Evolutionary conservation across 1,140 invertebrate genomes (phyloP), one percentile per base, ranked within the genome.

Genomic region (Ctenoplectra terminalis): DNA sequence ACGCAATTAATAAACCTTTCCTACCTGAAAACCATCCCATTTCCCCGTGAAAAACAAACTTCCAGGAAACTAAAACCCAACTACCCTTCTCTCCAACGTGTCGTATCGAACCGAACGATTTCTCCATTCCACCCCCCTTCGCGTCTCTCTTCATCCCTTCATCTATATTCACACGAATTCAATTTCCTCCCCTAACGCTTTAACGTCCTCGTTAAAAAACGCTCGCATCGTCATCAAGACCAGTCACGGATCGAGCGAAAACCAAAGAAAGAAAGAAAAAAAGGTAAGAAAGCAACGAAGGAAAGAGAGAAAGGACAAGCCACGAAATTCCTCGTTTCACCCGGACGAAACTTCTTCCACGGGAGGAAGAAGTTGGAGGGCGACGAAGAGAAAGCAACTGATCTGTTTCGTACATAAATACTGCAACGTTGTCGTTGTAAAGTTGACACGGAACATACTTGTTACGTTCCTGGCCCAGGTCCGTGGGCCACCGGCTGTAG

Each of bases 391-490:
- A 66, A 58, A 56, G 78, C 48, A 40, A 56, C n/a, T 74, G 66
- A 66, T 66, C 61, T 48, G 60, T 8, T 48, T 20, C 61, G 70
- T 23, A 71, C 71, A 81, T 81, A 81, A 81, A 81, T 81, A 81
- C 61, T 48, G 71, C 37, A 31, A 81, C 50, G 71, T 81, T 50
- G 40, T 58, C 71, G 60, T 66, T 66, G 71, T 81, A 74, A 75
- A 67, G 71, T 81, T 66, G 78, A 81, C 78, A 66, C 50, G 50
- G 50, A 75, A 81, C 71, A 81, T 75, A 75, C 78, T 81, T 75
- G 78, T 81, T 81, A 81, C 78, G 78, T 75, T 74, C 60, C 60
- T 81, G 78, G 48, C 29, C 23, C 11, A 2, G 77, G 58, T 34
- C 46, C 54, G 34, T 20, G 60, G 72, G 70, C 78, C 78, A 75